Percentiles rank a stretch among this genome's conserved stretches.
Conservation (phyloP, 2,888 invertebrate species). For the Latheticus oryzae region DNA sequence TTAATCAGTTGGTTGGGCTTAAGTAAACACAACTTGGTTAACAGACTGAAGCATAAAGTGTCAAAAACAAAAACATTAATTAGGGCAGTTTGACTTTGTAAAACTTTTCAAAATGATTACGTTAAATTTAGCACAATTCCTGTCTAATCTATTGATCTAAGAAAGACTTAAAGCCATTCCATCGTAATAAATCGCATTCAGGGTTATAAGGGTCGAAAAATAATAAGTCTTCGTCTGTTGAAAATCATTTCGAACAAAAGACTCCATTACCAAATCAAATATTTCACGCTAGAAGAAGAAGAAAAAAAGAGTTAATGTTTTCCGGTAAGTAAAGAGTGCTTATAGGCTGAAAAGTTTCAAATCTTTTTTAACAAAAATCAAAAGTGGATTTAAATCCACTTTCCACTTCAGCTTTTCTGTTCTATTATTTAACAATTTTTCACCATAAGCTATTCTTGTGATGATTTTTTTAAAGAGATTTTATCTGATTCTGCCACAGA, state of each 20-base stretch:
- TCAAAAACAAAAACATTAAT: conserved; percentile 42
- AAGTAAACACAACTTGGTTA: conserved; percentile 36
- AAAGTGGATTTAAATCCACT: too few relatives aligned
- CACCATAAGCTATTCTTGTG: too few relatives aligned
- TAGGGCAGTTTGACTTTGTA: conserved; percentile 2
- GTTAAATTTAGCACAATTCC: conserved; percentile 6
- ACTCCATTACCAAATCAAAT: conserved; percentile 6
- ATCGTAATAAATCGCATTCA: too few relatives aligned
- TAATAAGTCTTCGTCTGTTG: conserved; percentile 5
- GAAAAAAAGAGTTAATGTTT: conserved; percentile 24
- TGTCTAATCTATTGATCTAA: neutral
- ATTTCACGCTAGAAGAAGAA: conserved; percentile 5
- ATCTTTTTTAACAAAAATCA: too few relatives aligned
- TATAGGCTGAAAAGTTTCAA: conserved; percentile 28
- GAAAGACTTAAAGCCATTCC: conserved; percentile 1
- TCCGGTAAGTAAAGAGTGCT: conserved; percentile 20
- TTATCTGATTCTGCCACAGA: too few relatives aligned
- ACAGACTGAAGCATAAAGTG: conserved; percentile 33
- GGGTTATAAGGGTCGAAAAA: conserved; percentile 1
- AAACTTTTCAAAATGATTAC: conserved; percentile 16
- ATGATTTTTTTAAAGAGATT: too few relatives aligned
- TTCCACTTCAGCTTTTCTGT: too few relatives aligned
- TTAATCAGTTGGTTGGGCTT: conserved; percentile 37
- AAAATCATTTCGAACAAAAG: conserved; percentile 9
- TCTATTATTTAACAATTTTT: too few relatives aligned